Conservation (phyloP, 2,113 vertebrate species). For the Spea bombifrons region DNA sequence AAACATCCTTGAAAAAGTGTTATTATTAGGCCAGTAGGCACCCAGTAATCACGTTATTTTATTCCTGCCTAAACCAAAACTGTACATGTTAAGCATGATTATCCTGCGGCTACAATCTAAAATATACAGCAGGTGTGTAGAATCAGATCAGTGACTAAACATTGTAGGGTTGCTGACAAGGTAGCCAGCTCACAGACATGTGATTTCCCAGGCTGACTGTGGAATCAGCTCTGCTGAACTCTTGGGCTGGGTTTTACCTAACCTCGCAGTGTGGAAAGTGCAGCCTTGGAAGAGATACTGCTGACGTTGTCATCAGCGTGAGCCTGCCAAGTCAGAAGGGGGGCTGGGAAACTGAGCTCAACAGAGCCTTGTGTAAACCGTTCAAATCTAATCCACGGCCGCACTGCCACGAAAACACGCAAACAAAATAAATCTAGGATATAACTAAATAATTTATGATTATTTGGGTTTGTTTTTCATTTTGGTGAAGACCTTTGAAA, state of each 20-base stretch:
- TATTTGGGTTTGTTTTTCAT: no score
- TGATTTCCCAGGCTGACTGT: constrained; percentile 34
- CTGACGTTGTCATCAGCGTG: constrained; percentile 34
- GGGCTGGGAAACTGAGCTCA: constrained; percentile 15
- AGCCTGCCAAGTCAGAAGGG: constrained; percentile 25
- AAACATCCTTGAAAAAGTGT: no score
- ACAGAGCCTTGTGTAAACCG: constrained; percentile 3
- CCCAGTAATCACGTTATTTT: no score
- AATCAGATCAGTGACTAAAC: background rate
- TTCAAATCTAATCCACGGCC: background rate
- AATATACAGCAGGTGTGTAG: no score
- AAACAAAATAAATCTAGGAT: no score
- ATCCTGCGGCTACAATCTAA: no score
- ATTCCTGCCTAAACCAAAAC: no score
- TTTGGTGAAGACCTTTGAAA: no score
- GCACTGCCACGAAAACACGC: no score
- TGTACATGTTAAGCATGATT: no score
- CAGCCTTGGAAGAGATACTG: constrained; percentile 38
- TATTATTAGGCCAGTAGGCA: no score
- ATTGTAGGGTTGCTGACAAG: constrained; percentile 12
- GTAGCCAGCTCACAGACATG: constrained; percentile 21
- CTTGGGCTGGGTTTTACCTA: constrained; percentile 10
- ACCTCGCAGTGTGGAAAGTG: constrained; percentile 25
- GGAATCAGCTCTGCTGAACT: constrained; percentile 35
- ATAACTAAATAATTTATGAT: no score